Evolutionary conservation across 2,888 invertebrate species (phyloP).

Genomic region (Ethmia dodecea): DNA sequence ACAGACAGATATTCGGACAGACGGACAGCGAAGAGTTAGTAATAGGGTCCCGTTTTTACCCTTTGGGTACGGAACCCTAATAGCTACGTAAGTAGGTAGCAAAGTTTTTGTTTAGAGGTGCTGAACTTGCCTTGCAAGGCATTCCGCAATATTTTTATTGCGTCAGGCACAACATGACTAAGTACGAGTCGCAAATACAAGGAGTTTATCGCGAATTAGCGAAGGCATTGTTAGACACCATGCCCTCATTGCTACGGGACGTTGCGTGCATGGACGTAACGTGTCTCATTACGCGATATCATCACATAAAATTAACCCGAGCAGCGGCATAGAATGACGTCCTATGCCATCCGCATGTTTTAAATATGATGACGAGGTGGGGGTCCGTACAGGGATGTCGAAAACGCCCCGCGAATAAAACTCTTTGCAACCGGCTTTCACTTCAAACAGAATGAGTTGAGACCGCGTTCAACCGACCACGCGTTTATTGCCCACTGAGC

Average conservation of each 20-base stretch:
- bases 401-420: conserved; percentile 68
- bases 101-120: no score
- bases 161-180: no score
- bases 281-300: conserved; percentile 26
- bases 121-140: no score
- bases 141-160: no score
- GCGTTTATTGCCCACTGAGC: conserved; percentile 42
- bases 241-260: conserved; percentile 22
- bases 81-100: no score
- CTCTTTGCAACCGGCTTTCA: conserved; percentile 68
- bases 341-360: background rate
- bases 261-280: conserved; percentile 13
- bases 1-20: no score
- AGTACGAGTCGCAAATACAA: no score
- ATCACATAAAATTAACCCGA: conserved; percentile 21
- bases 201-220: conserved; percentile 14
- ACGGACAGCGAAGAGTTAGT: no score
- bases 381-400: conserved; percentile 60
- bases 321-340: conserved; percentile 7
- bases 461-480: conserved; percentile 27
- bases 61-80: no score
- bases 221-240: conserved; percentile 17
- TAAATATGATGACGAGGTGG: conserved; percentile 33
- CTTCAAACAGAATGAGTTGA: conserved; percentile 66
- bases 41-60: no score